Percentiles rank a stretch among this genome's conserved stretches.
Evolutionary conservation across 2,797 vertebrate species (phyloP).

Genomic region (Petrocephalus sullivani): DNA sequence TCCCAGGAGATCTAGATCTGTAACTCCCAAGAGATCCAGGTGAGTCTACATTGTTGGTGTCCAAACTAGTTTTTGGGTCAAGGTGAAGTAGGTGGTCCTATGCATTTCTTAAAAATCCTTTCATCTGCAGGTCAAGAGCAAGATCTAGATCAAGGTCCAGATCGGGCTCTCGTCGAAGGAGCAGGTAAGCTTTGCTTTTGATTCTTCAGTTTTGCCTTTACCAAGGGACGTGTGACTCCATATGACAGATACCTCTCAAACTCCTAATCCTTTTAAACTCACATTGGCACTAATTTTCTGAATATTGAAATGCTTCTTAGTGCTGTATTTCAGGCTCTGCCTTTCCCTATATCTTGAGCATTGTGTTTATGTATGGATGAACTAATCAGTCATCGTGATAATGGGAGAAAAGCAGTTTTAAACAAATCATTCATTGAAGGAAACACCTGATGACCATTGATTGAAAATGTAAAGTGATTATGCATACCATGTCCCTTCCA

Average conservation of each 20-base stretch:
- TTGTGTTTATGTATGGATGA: background rate
- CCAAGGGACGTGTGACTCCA: background rate
- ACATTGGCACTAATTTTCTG: background rate
- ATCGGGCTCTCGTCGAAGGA: slow-evolving; percentile 69
- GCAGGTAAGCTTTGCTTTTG: slow-evolving; percentile 59
- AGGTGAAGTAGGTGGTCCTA: background rate
- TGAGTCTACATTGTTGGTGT: slow-evolving; percentile 38
- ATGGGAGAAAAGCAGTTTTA: background rate
- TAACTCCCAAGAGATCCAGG: slow-evolving; percentile 73
- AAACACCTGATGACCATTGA: background rate
- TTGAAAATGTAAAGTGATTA: slow-evolving; percentile 11
- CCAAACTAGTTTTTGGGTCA: background rate
- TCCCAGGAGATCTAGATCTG: slow-evolving; percentile 65
- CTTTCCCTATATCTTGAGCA: background rate
- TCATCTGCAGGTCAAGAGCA: slow-evolving; percentile 59
- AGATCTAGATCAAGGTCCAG: slow-evolving; percentile 69
- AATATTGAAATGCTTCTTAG: background rate
- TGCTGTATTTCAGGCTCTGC: background rate
- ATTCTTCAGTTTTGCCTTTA: background rate
- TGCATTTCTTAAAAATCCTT: background rate
- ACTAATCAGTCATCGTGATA: background rate
- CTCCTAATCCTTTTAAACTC: background rate
- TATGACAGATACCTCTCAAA: background rate
- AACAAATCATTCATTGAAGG: background rate
- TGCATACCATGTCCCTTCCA: slow-evolving; percentile 33